These are phyloP conservation scores for Papilio machaon DNA, from an alignment of 1,140 invertebrate species.

Conservation along the genomic window DNA sequence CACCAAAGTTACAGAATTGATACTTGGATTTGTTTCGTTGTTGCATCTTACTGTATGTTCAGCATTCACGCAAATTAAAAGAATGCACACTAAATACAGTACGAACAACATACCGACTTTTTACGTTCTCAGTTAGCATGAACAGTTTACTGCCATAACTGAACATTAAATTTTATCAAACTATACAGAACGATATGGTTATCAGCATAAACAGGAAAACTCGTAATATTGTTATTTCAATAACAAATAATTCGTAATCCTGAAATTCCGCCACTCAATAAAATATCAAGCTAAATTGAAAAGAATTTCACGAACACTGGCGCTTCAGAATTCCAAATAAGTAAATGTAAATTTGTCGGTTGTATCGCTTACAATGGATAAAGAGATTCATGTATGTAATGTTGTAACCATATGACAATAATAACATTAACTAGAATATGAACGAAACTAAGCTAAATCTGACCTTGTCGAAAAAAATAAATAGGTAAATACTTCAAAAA, in stretches of 20 bases:
- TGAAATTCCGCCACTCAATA: not conserved
- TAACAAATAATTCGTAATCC: slow-evolving; percentile 1
- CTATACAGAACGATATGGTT: not conserved
- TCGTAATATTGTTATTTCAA: not conserved
- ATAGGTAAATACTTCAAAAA: not conserved
- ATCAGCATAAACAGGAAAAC: slow-evolving; percentile 18
- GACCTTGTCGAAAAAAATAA: not conserved
- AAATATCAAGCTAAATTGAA: not conserved
- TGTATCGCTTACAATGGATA: not conserved
- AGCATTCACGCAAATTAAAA: slow-evolving; percentile 29
- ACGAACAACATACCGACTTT: slow-evolving; percentile 19
- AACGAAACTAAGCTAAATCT: not conserved
- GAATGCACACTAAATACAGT: not conserved
- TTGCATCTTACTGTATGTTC: slow-evolving; percentile 44
- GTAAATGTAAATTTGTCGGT: not conserved
- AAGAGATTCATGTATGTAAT: not conserved
- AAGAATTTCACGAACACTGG: not conserved
- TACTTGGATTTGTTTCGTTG: slow-evolving; percentile 27
- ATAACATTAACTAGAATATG: not conserved
- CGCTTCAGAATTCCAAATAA: not conserved
- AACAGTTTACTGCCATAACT: not conserved
- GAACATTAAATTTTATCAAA: not conserved
- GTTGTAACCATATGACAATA: not conserved
- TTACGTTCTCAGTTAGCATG: not conserved
- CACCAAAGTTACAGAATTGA: slow-evolving; percentile 37